Base-by-base conservation (phyloP, 2,113 vertebrate species). In the Oplegnathus fasciatus region DNA sequence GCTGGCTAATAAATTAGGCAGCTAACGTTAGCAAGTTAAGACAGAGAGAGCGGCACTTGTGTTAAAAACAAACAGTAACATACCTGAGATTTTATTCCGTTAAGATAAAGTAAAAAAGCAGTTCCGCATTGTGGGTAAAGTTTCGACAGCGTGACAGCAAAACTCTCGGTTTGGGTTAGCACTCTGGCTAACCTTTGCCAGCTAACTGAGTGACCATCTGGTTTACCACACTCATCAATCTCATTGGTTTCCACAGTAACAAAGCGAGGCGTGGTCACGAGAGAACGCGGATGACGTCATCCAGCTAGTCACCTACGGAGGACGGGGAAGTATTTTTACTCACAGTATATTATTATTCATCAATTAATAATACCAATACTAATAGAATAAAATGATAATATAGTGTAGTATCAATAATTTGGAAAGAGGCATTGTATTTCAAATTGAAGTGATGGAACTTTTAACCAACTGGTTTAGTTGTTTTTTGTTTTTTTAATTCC, bases 161-260 rank as follows among this genome's bases (percentile, higher is more conserved):
- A 86, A 67, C 4, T 44, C 13, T 68, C 2, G 0, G 3, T 75
- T 32, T 58, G 2, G 40, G 57, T 60, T 77, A 85, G 74, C 44
- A 58, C 2, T 37, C 3, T 17, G 68, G 88, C 86, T 89, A 91
- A 89, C 55, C 57, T 48, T 65, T 73, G 44, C 75, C 65, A 75
- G 85, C 88, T 84, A 89, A 73, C 61, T 5, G 30, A 50, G 17
- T 30, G 69, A 61, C 74, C 77, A 75, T 86, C 68, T 88, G 79
- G 5, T 60, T 69, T 28, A 72, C 87, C 40, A 32, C 79, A 28
- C 78, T 73, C 76, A 81, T 90, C 90, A 80, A 60, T 52, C 83
- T 87, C 89, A 82, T 20, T 71, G 86, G 92, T 94, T 93, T 89
- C 91, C 91, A 95, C 85, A 87, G 92, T 91, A 93, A 93, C 89